Percentiles rank a stretch among this genome's conserved stretches.
phyloP scores from a whole-genome alignment of 2,888 invertebrate species.

The Lamellibrachia columna region DNA sequence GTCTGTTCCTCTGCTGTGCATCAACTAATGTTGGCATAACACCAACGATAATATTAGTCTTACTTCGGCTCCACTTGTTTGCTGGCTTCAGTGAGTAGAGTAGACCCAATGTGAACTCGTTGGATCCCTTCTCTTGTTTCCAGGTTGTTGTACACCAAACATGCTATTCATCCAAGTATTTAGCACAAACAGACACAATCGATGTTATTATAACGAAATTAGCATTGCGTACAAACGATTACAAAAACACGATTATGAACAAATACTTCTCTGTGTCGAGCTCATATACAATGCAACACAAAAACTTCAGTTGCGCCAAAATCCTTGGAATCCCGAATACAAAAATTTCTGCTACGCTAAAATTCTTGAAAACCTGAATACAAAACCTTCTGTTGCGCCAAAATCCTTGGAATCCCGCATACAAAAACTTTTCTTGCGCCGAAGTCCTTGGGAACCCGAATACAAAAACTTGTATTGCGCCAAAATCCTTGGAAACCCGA shows the following conservation, averaged over 20 bases:
- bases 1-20: neutral
- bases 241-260: neutral
- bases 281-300: neutral
- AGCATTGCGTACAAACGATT: neutral
- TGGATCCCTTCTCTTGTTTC: neutral
- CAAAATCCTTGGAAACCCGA: too few species aligned
- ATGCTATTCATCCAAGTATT: neutral
- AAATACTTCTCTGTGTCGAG: neutral
- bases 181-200: too few species aligned
- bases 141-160: neutral
- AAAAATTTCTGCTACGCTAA: too few species aligned
- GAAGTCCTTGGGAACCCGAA: too few species aligned
- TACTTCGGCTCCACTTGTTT: neutral
- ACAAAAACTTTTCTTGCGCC: too few species aligned
- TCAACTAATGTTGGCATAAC: neutral
- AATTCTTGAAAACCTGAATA: too few species aligned
- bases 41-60: constrained; percentile 2
- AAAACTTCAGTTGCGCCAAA: too few species aligned
- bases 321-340: too few species aligned
- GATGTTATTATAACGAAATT: neutral
- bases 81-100: neutral
- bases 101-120: neutral
- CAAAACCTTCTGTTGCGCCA: too few species aligned
- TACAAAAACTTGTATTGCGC: too few species aligned
- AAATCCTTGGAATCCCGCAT: too few species aligned